phyloP scores from a whole-genome alignment of 2,888 invertebrate genomes.

The Sarcophaga variegata region DNA sequence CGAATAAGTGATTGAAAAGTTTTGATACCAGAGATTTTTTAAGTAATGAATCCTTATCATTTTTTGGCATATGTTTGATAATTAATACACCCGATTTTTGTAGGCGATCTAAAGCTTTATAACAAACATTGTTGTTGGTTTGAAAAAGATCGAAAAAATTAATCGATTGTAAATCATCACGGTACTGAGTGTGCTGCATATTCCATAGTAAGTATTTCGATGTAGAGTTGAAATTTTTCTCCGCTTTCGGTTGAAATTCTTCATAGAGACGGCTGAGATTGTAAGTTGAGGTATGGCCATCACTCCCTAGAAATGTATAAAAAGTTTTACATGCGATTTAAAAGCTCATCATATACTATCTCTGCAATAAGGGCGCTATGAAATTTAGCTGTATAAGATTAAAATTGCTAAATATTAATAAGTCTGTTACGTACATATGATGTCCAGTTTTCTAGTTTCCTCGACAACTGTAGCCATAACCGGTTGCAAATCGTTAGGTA shows the following conservation, averaged over 20 bases:
- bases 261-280: constrained; percentile 76
- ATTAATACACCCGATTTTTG: constrained; percentile 55
- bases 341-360: too few relatives aligned
- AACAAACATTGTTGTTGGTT: background rate
- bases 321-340: too few relatives aligned
- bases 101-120: constrained; percentile 52
- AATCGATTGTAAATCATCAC: constrained; percentile 46
- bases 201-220: constrained; percentile 44
- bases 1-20: constrained; percentile 54
- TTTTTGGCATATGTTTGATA: constrained; percentile 41
- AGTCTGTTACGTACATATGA: constrained; percentile 52
- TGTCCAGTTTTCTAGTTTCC: constrained; percentile 36
- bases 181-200: constrained; percentile 17
- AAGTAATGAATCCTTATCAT: constrained; percentile 46
- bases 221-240: background rate
- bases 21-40: constrained; percentile 50
- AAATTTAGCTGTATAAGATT: too few relatives aligned
- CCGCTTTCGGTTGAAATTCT: constrained; percentile 19
- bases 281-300: constrained; percentile 82
- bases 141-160: constrained; percentile 45
- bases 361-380: too few relatives aligned
- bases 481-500: constrained; percentile 12
- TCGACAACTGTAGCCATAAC: constrained; percentile 52
- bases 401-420: too few relatives aligned
- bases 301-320: constrained; percentile 82